These are phyloP conservation scores for Hydra vulgaris DNA, from an alignment of 30 jellyfish, hydroid and myxozoan species.

Conservation along the genomic window DNA sequence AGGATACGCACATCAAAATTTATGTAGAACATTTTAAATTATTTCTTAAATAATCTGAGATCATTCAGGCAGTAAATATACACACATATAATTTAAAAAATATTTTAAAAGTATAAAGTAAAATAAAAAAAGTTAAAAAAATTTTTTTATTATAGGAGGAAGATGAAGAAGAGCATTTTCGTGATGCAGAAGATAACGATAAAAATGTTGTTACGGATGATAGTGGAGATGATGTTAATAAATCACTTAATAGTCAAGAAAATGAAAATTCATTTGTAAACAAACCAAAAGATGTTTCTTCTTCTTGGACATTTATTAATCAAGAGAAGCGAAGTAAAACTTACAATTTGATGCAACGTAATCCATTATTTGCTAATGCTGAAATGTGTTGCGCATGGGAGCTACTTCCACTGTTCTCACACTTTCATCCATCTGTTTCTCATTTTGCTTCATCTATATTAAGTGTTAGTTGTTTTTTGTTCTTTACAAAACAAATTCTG, in stretches of 20 bases:
- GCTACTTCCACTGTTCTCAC: conserved; percentile 45
- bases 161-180: conserved; percentile 80
- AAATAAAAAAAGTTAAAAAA: no score
- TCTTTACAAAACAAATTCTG: no score
- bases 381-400: conserved; percentile 93
- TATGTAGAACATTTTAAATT: no score
- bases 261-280: background rate
- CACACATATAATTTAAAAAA: no score
- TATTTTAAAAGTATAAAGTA: no score
- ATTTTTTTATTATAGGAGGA: conserved; percentile 41
- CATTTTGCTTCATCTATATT: conserved; percentile 56
- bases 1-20: no score
- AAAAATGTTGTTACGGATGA: conserved; percentile 28
- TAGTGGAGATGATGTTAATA: conserved; percentile 37
- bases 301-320: conserved; percentile 55
- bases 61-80: no score
- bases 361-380: conserved; percentile 90
- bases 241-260: conserved; percentile 1
- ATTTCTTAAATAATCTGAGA: no score
- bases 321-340: conserved; percentile 19
- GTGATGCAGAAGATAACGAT: background rate
- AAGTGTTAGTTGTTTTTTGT: conserved; percentile 23
- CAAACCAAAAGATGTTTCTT: conserved; percentile 8
- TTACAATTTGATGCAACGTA: conserved; percentile 45
- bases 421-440: conserved; percentile 84